Percentiles rank a stretch among this genome's conserved stretches.
Evolutionary conservation across 2,888 invertebrate species (phyloP).

Genomic region (Campopleginae sp.): DNA sequence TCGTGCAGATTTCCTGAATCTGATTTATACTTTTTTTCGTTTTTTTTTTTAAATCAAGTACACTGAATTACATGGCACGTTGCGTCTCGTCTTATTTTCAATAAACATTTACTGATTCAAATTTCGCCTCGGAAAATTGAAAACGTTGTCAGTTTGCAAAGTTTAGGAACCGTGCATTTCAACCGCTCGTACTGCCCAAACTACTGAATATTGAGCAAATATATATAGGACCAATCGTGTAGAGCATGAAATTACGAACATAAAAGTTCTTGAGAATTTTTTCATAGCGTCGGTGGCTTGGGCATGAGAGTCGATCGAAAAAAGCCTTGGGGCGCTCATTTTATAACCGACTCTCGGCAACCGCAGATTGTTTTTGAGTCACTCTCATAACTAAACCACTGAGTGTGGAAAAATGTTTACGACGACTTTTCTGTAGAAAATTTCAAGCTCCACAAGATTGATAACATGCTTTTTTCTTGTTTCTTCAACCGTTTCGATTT

Average conservation of each 20-base stretch:
- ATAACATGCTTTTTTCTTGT: background rate
- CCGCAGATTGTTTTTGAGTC: background rate
- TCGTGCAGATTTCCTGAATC: conserved; percentile 8
- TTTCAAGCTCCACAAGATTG: background rate
- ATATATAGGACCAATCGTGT: background rate
- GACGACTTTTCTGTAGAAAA: background rate
- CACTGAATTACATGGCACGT: background rate
- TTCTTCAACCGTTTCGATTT: background rate
- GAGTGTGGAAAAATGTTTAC: background rate
- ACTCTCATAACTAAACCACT: background rate
- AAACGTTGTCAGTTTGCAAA: background rate
- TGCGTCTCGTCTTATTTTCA: background rate
- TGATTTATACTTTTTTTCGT: conserved; percentile 9
- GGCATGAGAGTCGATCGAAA: background rate
- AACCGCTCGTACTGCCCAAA: background rate
- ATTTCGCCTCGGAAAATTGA: background rate
- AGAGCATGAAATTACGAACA: background rate
- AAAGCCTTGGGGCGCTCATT: background rate
- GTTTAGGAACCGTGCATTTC: background rate
- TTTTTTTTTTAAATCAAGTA: conserved; percentile 1
- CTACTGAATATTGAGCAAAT: background rate
- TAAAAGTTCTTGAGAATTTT: background rate
- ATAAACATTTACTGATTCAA: background rate
- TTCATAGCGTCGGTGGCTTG: background rate
- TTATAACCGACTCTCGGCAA: background rate